Evolutionary conservation across 2,797 vertebrate species (phyloP).

Genomic region (Sparidentex hasta): DNA sequence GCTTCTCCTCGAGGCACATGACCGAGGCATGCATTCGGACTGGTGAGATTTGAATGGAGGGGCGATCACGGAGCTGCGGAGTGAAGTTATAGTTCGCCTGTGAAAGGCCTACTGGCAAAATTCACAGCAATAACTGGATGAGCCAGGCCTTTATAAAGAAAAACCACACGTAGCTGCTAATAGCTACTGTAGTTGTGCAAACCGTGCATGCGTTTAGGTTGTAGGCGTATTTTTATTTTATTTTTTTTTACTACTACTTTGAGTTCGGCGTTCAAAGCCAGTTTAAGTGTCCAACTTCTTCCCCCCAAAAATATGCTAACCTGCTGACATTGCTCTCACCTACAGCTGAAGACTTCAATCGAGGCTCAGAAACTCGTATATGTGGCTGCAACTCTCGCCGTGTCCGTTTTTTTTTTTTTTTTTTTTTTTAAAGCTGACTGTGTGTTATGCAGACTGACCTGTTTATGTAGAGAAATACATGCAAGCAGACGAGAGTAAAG

Average conservation of each 20-base stretch:
- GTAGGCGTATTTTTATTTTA: not conserved
- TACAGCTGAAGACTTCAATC: conserved; percentile 8
- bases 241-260: not conserved
- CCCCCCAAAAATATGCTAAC: conserved; percentile 28
- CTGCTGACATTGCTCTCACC: conserved; percentile 51
- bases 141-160: conserved; percentile 47
- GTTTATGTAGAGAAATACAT: not conserved
- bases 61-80: conserved; percentile 26
- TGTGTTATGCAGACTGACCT: conserved; percentile 19
- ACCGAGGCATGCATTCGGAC: conserved; percentile 10
- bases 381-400: conserved; percentile 1
- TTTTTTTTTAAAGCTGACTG: not conserved
- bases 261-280: conserved; percentile 2
- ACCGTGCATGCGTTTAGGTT: not conserved
- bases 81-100: conserved; percentile 53
- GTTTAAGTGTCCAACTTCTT: not conserved
- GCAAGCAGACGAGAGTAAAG: conserved; percentile 7
- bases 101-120: conserved; percentile 65
- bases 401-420: not conserved
- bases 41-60: conserved; percentile 50
- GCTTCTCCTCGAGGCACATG: not conserved
- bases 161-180: conserved; percentile 43
- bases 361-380: not conserved
- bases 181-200: conserved; percentile 11
- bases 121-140: conserved; percentile 52